phyloP scores from a whole-genome alignment of 2,797 vertebrate species.

The Anniella stebbinsi region DNA sequence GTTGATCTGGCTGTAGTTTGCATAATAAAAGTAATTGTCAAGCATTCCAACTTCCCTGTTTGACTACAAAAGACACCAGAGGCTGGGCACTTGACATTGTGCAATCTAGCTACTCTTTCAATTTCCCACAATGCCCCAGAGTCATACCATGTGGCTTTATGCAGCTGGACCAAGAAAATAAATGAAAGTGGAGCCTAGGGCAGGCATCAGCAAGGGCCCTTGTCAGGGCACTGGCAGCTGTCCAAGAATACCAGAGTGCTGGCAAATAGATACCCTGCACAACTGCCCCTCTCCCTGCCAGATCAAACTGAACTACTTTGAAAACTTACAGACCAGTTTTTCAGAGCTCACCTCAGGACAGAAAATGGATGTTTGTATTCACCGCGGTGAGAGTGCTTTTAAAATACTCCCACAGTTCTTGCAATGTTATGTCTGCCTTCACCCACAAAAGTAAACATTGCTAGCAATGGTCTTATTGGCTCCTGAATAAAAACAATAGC shows the following conservation, averaged over 20 bases:
- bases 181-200: neutral
- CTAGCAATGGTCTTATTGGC: slow-evolving; percentile 12
- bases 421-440: slow-evolving; percentile 36
- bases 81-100: neutral
- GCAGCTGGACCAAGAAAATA: neutral
- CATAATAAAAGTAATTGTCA: too few relatives aligned
- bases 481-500: slow-evolving; percentile 18
- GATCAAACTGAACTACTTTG: neutral
- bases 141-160: neutral
- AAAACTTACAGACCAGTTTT: neutral
- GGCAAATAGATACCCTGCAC: neutral
- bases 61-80: too few relatives aligned
- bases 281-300: rapidly evolving
- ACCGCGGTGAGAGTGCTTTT: neutral
- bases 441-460: slow-evolving; percentile 27
- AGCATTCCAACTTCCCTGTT: too few relatives aligned
- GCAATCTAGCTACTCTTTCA: neutral
- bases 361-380: neutral
- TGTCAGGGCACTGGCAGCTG: neutral
- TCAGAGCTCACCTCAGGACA: neutral
- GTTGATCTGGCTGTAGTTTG: too few relatives aligned
- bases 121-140: neutral
- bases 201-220: neutral
- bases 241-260: neutral
- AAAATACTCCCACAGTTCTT: neutral